Percentiles rank a stretch among this genome's conserved stretches.
Evolutionary conservation across 2,113 vertebrate species (phyloP).

Genomic region (Formicarius rufipectus): DNA sequence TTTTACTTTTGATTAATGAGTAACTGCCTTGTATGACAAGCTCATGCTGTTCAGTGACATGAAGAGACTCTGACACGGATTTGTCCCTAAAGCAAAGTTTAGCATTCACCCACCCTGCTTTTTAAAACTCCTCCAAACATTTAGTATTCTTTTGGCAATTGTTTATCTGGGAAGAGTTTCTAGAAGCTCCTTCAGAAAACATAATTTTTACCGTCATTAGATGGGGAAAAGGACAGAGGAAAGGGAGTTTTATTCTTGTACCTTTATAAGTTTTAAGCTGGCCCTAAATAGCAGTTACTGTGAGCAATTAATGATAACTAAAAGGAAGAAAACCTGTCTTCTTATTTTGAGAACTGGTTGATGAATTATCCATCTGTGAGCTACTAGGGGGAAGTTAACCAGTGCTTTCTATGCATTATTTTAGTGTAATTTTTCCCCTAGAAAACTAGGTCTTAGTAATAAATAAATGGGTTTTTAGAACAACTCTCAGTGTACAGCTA

Average conservation of each 20-base stretch:
- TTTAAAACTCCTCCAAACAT: not conserved
- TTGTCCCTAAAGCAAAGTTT: not conserved
- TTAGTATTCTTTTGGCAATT: not conserved
- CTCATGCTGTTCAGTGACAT: not conserved
- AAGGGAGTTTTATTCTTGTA: not conserved
- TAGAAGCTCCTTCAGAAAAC: not conserved
- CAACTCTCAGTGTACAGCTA: not conserved
- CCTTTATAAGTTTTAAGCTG: not conserved
- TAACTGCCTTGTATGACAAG: not conserved
- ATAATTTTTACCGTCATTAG: not conserved
- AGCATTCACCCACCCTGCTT: not conserved
- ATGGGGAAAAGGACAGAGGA: not conserved
- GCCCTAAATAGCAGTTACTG: not conserved
- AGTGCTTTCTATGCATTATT: not conserved
- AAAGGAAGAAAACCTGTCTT: not conserved
- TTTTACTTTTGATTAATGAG: not conserved
- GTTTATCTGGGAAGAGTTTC: not conserved
- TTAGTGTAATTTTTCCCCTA: not conserved
- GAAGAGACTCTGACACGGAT: not conserved
- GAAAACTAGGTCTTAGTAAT: not conserved
- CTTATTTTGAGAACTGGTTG: not conserved
- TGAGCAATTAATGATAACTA: not conserved
- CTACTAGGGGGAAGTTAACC: accelerated
- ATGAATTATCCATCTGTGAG: not conserved
- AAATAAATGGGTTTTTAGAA: not conserved